Conservation (phyloP, 1,140 invertebrate species). For the Caenorhabditis latens region DNA sequence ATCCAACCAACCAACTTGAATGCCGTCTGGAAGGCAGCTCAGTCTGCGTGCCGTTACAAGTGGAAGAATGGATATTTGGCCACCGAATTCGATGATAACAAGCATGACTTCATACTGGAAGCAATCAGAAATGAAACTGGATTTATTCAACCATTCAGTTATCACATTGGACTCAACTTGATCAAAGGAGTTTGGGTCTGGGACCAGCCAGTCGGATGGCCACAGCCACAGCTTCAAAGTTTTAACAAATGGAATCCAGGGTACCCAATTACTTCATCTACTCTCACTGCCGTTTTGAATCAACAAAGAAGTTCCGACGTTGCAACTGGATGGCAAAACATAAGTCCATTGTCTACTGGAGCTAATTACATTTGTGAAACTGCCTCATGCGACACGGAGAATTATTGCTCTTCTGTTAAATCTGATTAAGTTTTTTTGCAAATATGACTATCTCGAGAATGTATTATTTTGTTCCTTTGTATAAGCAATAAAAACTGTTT, state of each 20-base stretch:
- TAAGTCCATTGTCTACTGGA: background rate
- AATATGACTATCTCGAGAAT: background rate
- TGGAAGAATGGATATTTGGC: background rate
- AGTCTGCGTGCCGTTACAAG: background rate
- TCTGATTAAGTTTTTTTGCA: background rate
- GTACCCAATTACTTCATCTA: background rate
- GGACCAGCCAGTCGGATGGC: constrained; percentile 1
- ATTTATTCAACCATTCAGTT: background rate
- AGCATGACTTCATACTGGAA: background rate
- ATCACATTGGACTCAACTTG: background rate
- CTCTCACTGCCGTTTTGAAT: background rate
- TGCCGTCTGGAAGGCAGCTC: constrained; percentile 2
- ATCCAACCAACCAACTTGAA: background rate
- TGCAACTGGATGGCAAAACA: background rate
- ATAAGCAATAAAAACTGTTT: too few relatives aligned
- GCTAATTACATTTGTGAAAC: constrained; percentile 29
- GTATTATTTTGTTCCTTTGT: too few relatives aligned
- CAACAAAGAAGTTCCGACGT: background rate
- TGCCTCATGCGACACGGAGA: background rate
- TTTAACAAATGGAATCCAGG: background rate
- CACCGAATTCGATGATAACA: background rate
- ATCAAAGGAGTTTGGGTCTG: background rate
- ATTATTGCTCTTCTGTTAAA: background rate
- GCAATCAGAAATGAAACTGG: background rate
- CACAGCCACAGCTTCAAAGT: constrained; percentile 18